Conservation (phyloP, 2,113 vertebrate species). For the Accipiter cooperii region DNA sequence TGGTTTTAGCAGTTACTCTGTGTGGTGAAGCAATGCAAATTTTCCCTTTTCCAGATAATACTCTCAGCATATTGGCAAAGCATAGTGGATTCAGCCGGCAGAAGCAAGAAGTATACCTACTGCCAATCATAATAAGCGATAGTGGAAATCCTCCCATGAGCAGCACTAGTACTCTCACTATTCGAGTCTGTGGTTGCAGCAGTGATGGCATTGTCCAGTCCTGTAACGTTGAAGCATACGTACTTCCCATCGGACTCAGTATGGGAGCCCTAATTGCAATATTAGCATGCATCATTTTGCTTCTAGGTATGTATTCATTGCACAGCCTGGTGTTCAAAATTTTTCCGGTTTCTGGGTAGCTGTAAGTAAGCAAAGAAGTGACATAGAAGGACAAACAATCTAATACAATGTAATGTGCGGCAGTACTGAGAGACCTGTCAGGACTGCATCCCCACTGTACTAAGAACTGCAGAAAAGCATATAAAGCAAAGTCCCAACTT, state of each 20-base stretch:
- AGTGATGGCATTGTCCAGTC: slow-evolving; percentile 90
- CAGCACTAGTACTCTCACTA: slow-evolving; percentile 96
- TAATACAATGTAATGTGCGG: rapidly evolving
- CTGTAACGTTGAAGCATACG: slow-evolving; percentile 93
- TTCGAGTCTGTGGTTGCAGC: slow-evolving; percentile 95
- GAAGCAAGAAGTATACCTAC: slow-evolving; percentile 94
- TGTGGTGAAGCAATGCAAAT: not conserved
- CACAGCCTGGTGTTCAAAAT: not conserved
- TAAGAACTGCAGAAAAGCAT: not conserved
- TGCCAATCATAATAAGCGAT: slow-evolving; percentile 94
- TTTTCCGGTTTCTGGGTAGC: not conserved
- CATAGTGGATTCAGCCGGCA: slow-evolving; percentile 92
- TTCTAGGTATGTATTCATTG: slow-evolving; percentile 82
- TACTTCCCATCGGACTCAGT: slow-evolving; percentile 96
- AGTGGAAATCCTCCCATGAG: slow-evolving; percentile 94
- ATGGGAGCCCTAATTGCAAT: slow-evolving; percentile 98
- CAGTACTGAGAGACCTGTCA: not conserved
- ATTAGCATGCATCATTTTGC: slow-evolving; percentile 92
- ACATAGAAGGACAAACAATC: not conserved
- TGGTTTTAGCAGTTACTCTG: not conserved
- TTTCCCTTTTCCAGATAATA: slow-evolving; percentile 83
- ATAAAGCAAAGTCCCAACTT: not conserved
- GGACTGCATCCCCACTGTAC: too few species aligned
- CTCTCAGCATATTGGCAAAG: slow-evolving; percentile 91
- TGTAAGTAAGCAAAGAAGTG: not conserved